Conservation (phyloP, 2,113 vertebrate species). For the Platycercus adscitus region DNA sequence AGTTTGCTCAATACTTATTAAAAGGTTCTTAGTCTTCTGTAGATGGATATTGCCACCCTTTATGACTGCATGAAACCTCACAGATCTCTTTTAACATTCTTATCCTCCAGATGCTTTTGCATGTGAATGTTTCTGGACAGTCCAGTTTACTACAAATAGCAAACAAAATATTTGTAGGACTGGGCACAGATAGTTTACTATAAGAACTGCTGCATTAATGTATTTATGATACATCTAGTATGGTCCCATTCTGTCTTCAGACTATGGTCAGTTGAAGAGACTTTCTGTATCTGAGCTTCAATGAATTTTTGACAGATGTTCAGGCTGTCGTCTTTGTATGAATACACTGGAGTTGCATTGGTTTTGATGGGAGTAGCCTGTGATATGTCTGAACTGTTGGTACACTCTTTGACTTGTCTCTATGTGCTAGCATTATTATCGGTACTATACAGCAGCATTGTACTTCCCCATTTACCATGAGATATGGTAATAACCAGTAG, state of each 20-base stretch:
- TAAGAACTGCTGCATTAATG: neutral
- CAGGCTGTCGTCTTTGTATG: neutral
- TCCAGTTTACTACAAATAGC: neutral
- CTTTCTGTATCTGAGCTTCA: neutral
- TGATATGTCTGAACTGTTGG: neutral
- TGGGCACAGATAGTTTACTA: neutral
- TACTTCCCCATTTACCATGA: neutral
- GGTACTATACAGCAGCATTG: neutral
- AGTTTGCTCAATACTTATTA: neutral
- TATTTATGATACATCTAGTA: neutral
- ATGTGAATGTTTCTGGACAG: neutral
- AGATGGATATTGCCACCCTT: neutral
- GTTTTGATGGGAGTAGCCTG: neutral
- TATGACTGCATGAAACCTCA: neutral
- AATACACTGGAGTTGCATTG: neutral
- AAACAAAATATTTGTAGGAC: neutral
- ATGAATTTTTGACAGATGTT: neutral
- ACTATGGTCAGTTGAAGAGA: neutral
- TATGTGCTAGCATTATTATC: neutral
- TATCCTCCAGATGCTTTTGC: neutral
- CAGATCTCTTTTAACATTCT: neutral
- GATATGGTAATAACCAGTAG: neutral
- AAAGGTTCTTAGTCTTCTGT: neutral
- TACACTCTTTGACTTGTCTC: neutral
- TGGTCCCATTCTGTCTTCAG: neutral